A percentile compares a stretch with the other conserved stretches of the same genome.
Evolutionary conservation across 2,113 vertebrate genomes (phyloP).

Genomic region (Passer montanus): DNA sequence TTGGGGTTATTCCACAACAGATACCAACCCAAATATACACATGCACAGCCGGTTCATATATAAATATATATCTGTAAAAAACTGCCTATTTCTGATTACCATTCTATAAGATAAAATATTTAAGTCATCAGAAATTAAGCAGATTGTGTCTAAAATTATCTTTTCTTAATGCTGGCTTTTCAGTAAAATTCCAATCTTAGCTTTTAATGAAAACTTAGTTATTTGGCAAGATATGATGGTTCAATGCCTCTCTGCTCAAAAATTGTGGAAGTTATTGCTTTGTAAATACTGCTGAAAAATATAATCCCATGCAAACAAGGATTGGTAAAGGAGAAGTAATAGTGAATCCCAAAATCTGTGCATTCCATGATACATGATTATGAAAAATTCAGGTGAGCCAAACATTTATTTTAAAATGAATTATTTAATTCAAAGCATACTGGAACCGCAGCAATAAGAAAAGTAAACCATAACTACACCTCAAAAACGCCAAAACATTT

Average conservation of each 20-base stretch:
- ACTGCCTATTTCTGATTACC: fast-evolving
- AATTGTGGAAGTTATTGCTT: background rate
- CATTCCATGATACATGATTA: background rate
- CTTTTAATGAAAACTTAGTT: background rate
- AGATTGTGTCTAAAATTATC: background rate
- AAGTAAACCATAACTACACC: background rate
- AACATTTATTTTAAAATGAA: background rate
- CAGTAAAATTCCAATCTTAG: background rate
- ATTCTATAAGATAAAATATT: background rate
- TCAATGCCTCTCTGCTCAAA: background rate
- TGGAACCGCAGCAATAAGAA: background rate
- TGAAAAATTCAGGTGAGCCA: background rate
- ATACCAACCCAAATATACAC: background rate
- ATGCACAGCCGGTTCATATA: background rate
- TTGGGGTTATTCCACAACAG: background rate
- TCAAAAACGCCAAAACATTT: background rate
- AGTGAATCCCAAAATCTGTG: background rate
- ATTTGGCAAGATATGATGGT: background rate
- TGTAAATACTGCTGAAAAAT: background rate
- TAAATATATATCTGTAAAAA: background rate
- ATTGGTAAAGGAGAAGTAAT: background rate
- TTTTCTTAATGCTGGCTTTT: background rate
- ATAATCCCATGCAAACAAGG: background rate
- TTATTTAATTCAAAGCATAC: background rate
- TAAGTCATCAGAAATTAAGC: background rate